Base-by-base conservation (phyloP, 1,140 invertebrate species). In the Calliopsis andreniformis region DNA sequence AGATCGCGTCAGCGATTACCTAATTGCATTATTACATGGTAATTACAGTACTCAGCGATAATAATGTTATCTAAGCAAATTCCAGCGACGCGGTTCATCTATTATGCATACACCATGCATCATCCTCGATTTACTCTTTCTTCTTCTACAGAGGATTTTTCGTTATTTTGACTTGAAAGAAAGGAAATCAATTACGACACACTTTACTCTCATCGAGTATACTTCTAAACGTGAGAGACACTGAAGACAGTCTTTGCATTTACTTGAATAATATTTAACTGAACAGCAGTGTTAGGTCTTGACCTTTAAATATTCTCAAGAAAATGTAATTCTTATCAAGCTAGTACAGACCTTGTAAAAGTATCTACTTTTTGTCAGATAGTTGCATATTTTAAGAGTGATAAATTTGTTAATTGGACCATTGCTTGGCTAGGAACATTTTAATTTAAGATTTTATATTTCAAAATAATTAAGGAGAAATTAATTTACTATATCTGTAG, bases 21-120 rank as follows among this genome's bases (percentile, higher is more conserved):
- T 69, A 76, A 61, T 76, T 76, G 59, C 53, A 42, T 68, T 59
- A 51, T 69, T 68, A 67, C 53, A 76, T 16, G 23, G 42, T 23
- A 58, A 75, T 51, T 58, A 66, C 55, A 25, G 20, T 3, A 28
- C 10, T 49, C 42, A 18, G 6, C n/a, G 23, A 51, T 68, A 56
- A 67, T 68, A 68, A 58, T 59, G 53, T 68, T 76, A 67, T 76
- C 28, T 42, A 58, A 58, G 28, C 23, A 32, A 58, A 58, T 75
- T 39, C n/a, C 16, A 47, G 39, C 18, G 2, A 39, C 51, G n/a
- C 30, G 8, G 4, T 7, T 51, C 23, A 59, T 69, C 56, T 59
- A 45, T 59, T 69, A 58, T 69, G 53, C 43, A 58, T 49, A 39
- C 64, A 20, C 12, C 16, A 56, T 43, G 28, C 53, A 51, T 67